A percentile compares a stretch with the other conserved stretches of the same genome.
Conservation (phyloP, 2,888 invertebrate genomes). For the Tetranychus truncatus region DNA sequence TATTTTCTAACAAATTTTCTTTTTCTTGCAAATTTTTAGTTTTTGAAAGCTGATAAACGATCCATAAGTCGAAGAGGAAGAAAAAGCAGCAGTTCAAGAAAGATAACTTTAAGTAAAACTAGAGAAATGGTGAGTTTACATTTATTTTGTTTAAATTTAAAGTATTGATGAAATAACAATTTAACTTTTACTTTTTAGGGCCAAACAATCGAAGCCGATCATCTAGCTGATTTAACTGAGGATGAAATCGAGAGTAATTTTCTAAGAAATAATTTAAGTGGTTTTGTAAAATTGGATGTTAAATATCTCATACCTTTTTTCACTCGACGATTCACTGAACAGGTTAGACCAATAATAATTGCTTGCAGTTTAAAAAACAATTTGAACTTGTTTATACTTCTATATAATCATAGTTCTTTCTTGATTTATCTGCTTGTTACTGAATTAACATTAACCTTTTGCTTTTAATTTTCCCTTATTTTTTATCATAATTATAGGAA, state of each 20-base stretch:
- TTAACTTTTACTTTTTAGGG: constrained; percentile 37
- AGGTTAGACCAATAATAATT: constrained; percentile 39
- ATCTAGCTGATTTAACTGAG: constrained; percentile 68
- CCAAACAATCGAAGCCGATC: constrained; percentile 78
- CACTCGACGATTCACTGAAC: constrained; percentile 80
- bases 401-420: too few species aligned
- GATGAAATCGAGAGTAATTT: constrained; percentile 75
- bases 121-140: constrained; percentile 59
- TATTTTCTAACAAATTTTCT: not conserved
- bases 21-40: constrained; percentile 34
- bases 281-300: constrained; percentile 75
- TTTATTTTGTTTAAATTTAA: constrained; percentile 4
- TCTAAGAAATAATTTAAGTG: constrained; percentile 43
- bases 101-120: constrained; percentile 86
- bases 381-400: too few species aligned
- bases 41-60: constrained; percentile 51
- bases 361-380: not conserved
- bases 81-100: constrained; percentile 43
- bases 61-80: constrained; percentile 36
- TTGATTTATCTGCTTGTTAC: too few species aligned
- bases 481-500: constrained; percentile 43
- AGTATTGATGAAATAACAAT: not conserved
- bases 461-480: not conserved
- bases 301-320: constrained; percentile 91
- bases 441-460: not conserved